Evolutionary conservation across 2,797 vertebrate species (phyloP).

Genomic region (Bradypodion pumilum): DNA sequence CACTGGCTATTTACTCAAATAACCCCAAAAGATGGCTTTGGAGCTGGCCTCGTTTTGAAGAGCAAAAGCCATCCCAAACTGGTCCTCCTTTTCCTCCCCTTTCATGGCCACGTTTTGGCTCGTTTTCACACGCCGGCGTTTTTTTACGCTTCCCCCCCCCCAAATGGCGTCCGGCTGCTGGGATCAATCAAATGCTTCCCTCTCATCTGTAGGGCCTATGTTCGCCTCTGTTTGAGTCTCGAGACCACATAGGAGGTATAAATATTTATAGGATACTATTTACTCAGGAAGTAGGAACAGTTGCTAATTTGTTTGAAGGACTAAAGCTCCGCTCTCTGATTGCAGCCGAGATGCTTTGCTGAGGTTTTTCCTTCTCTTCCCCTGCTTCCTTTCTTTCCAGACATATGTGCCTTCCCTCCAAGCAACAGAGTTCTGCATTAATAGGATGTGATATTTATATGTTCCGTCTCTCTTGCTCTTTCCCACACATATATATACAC

Average conservation of each 20-base stretch:
- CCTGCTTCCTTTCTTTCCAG: not conserved
- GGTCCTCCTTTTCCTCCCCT: not conserved
- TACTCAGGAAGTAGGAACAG: constrained; percentile 30
- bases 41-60: constrained; percentile 51
- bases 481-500: not conserved
- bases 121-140: constrained; percentile 29
- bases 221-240: not conserved
- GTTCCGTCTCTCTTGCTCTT: not conserved
- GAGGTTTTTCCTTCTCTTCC: not conserved
- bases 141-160: constrained; percentile 9
- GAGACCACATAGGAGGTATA: constrained; percentile 34
- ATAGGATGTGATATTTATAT: not conserved
- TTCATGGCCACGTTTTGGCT: constrained; percentile 9
- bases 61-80: not conserved
- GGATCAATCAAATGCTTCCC: constrained; percentile 40
- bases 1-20: constrained; percentile 60
- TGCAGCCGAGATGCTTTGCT: too few species aligned
- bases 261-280: constrained; percentile 50
- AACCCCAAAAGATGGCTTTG: constrained; percentile 66
- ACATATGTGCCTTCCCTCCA: not conserved
- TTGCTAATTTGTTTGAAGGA: constrained; percentile 10
- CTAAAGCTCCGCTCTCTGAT: not conserved
- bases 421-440: not conserved
- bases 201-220: constrained; percentile 22
- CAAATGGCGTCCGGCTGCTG: not conserved